Base-by-base conservation (phyloP, 2,113 vertebrate genomes). In the Thalassoma bifasciatum region DNA sequence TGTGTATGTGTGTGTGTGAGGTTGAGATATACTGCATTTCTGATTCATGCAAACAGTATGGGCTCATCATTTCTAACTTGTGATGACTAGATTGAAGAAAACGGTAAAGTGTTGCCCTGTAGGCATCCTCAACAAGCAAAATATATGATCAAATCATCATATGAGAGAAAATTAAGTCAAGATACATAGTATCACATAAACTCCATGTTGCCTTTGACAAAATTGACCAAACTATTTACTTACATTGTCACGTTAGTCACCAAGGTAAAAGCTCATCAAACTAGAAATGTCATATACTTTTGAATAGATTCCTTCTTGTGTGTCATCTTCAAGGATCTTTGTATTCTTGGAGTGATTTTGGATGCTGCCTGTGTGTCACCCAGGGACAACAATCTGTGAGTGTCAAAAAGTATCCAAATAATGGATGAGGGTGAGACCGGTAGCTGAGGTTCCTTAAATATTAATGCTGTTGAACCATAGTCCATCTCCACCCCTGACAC, bases 1-100 rank as follows among this genome's bases (percentile, higher is more conserved):
- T 40, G 21, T 62, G 68, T 73, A 21, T 46, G 73, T 57, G 38
- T 40, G 21, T 62, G 68, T 73, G 24, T 46, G 73, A 79, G 37
- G 66, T 23, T 46, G 69, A 79, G 37, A 69, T 23, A 24, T 42
- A 69, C 30, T 49, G 58, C 51, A 57, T 19, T 46, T 62, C 44
- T 72, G 50, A 81, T 23, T 21, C 61, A 38, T 46, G 38, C 59
- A 22, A 54, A 62, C 63, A 30, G 30, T 46, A 75, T 6, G 30
- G 22, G 37, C 23, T 74, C 72, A 84, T 76, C 30, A 82, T 79
- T 79, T 81, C 21, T 72, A 84, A 74, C 70, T 38, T 38, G 90
- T 94, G 93, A 93, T 95, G 95, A 96, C 95, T 94, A 95, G 93
- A 95, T 94, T 93, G 94, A 94, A 94, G 94, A 96, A 95, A 95